These are phyloP conservation scores for Periophthalmus modestus DNA, from an alignment of 2,113 vertebrate species.

Conservation along the genomic window DNA sequence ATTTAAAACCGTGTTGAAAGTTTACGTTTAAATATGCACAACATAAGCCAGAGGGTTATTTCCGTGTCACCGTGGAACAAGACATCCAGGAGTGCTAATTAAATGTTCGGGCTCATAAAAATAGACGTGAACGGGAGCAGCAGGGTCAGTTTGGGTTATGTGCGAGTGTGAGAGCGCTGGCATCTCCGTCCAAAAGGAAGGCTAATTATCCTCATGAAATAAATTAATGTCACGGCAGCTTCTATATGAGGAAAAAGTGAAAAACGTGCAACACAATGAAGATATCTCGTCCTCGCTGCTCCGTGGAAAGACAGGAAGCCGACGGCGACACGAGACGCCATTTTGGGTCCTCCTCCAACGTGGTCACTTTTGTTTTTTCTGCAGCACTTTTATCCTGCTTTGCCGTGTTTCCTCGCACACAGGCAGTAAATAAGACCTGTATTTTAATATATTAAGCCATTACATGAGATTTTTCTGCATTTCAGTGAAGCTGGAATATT, in stretches of 20 bases:
- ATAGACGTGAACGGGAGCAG: conserved; percentile 14
- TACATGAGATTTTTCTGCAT: background rate
- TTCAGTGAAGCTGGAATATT: background rate
- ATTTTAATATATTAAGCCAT: background rate
- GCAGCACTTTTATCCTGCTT: conserved; percentile 47
- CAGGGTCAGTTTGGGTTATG: conserved; percentile 26
- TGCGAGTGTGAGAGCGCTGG: conserved; percentile 29
- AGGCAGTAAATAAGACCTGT: conserved; percentile 20
- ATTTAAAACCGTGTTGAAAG: background rate
- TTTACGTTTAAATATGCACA: background rate
- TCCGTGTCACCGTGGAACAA: conserved; percentile 5
- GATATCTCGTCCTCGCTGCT: conserved; percentile 50
- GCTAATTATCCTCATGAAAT: conserved; percentile 89
- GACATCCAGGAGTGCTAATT: background rate
- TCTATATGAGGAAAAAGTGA: conserved; percentile 22
- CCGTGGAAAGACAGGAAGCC: conserved; percentile 50
- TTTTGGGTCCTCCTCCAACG: conserved; percentile 54
- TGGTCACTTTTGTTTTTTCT: conserved; percentile 39
- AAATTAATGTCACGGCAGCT: conserved; percentile 85
- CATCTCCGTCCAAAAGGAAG: conserved; percentile 72
- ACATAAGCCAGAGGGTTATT: background rate
- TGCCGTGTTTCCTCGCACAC: conserved; percentile 30
- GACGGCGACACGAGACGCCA: conserved; percentile 62
- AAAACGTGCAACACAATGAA: conserved; percentile 49
- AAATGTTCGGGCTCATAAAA: background rate